phyloP scores from a whole-genome alignment of 2,113 vertebrate species.

The Sylvietta virens region DNA sequence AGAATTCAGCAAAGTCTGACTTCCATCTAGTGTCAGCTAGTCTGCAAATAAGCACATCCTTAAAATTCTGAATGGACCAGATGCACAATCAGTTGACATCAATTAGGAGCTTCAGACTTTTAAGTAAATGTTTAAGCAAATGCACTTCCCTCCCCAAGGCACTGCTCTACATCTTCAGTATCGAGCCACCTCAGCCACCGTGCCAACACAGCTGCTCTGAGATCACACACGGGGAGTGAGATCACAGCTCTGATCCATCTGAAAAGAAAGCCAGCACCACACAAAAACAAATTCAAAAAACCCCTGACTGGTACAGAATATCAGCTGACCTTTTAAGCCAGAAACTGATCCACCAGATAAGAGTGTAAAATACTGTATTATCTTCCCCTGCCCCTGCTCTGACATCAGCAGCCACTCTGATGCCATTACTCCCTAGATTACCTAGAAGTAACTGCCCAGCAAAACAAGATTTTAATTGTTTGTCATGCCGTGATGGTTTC shows the following conservation, averaged over 20 bases:
- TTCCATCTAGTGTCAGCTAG: constrained; percentile 20
- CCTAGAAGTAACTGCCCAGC: fast-evolving
- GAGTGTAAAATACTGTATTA: neutral
- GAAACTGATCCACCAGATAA: neutral
- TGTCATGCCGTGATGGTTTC: neutral
- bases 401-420: neutral
- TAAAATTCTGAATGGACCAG: neutral
- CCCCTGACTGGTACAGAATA: neutral
- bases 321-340: neutral
- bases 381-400: neutral
- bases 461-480: neutral
- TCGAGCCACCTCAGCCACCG: neutral
- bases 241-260: neutral
- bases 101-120: neutral
- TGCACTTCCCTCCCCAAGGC: neutral
- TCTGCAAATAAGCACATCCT: neutral
- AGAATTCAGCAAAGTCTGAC: neutral
- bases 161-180: neutral
- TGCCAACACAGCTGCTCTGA: neutral
- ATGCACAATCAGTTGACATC: neutral
- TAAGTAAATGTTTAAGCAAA: constrained; percentile 13
- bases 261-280: neutral
- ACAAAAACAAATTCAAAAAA: neutral
- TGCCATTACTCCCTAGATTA: neutral
- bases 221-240: neutral